Percentiles rank a stretch among this genome's conserved stretches.
Conservation (phyloP, 1,140 invertebrate genomes). For the Zaprionus inermis region DNA sequence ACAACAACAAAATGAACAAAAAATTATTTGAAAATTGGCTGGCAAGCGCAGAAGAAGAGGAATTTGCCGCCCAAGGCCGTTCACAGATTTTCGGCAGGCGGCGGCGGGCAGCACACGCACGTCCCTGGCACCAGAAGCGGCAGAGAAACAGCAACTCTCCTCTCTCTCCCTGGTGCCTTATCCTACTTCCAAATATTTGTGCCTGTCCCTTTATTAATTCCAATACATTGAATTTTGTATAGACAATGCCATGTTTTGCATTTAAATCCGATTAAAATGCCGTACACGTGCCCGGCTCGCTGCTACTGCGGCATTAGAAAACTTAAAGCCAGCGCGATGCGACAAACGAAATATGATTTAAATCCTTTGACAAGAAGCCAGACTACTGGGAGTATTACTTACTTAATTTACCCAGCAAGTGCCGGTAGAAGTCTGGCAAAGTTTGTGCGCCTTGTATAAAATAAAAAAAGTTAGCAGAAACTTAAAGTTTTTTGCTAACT, state of each 20-base stretch:
- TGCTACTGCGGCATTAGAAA: constrained; percentile 13
- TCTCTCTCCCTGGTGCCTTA: not conserved
- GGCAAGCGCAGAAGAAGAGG: constrained; percentile 23
- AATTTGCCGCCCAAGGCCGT: constrained; percentile 34
- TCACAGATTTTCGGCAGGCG: constrained; percentile 31
- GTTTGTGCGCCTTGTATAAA: too few relatives aligned
- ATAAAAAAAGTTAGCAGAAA: not conserved
- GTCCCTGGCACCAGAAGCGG: constrained; percentile 20
- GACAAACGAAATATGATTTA: constrained; percentile 35
- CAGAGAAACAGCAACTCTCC: too few relatives aligned
- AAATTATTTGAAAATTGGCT: constrained; percentile 65
- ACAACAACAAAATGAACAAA: constrained; percentile 15
- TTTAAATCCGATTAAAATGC: constrained; percentile 72
- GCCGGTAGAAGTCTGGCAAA: not conserved
- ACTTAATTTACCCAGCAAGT: constrained; percentile 1
- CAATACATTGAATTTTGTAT: constrained; percentile 78
- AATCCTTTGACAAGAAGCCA: constrained; percentile 62
- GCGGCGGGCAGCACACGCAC: constrained; percentile 41
- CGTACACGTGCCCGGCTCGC: constrained; percentile 36
- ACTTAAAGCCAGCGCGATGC: constrained; percentile 31
- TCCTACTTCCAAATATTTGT: not conserved
- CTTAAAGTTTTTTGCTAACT: constrained; percentile 3
- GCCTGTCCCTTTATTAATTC: constrained; percentile 69
- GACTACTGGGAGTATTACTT: not conserved
- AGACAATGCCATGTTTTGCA: constrained; percentile 74